Evolutionary conservation across 2,113 vertebrate genomes (phyloP).

Genomic region (Microcebus tavaratra): DNA sequence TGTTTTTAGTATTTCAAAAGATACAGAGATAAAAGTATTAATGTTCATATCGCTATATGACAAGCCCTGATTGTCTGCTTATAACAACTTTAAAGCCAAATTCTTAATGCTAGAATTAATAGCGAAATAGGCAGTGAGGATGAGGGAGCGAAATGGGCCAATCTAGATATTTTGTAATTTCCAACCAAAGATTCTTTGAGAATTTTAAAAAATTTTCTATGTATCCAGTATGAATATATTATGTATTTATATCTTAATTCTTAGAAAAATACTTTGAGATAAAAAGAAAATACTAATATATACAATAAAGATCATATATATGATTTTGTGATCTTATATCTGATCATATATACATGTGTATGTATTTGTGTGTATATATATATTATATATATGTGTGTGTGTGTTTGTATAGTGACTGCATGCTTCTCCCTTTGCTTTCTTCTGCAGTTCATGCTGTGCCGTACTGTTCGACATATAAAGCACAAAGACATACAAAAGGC

Average conservation of each 20-base stretch:
- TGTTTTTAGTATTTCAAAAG: background rate
- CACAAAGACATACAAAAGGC: background rate
- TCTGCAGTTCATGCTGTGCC: fast-evolving
- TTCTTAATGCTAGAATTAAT: background rate
- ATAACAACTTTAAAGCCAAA: background rate
- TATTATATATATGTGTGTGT: too few species aligned
- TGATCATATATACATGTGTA: background rate
- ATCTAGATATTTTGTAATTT: background rate
- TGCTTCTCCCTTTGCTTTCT: background rate
- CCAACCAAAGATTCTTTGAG: background rate
- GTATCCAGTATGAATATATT: background rate
- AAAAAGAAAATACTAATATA: background rate
- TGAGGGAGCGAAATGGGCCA: background rate
- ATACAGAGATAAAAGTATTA: background rate
- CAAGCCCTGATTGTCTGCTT: background rate
- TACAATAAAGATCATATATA: background rate
- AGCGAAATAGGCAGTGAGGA: background rate
- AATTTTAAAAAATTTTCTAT: background rate
- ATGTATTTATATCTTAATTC: background rate
- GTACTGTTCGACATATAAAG: background rate
- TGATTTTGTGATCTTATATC: background rate
- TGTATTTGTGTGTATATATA: too few species aligned
- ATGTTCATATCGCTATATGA: background rate
- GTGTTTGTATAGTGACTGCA: background rate
- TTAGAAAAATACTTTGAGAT: background rate